Base-by-base conservation (phyloP, 2,888 invertebrate species). In the Seira ritae region DNA sequence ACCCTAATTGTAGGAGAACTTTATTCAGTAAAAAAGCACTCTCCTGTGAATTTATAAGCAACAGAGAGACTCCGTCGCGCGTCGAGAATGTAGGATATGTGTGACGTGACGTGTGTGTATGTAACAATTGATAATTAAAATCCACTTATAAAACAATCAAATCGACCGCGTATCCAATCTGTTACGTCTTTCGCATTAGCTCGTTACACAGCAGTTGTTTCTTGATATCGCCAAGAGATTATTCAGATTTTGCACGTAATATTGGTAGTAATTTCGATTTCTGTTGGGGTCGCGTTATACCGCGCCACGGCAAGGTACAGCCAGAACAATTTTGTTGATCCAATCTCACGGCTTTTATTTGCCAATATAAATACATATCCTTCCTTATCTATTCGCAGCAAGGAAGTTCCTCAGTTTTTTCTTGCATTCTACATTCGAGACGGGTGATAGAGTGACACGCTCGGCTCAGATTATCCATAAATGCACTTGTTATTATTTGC, bases 121-220 rank as follows among this genome's bases (percentile, higher is more conserved):
- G 75, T 75, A 75, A 75, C 75, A 75, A 75, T 75, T 37, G 67
- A 66, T 75, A 75, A 75, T 75, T 75, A 75, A 75, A 75, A 75
- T 75, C 67, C 75, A 75, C 75, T 75, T 75, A 75, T 66, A 66
- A 75, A 67, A 75, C 75, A 75, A 75, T 75, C 75, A 75, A 46
- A 31, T 19, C 50, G 15, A 72, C 42, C 42, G 42, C 42, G 42
- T 42, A 46, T 42, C 60, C n/a, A 70, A 24, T 22, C 23, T 67
- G 23, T 15, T 55, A 37, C 22, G 37, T 71, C 15, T 55, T 17
- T 42, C 37, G 17, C n/a, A 12, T 17, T 19, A 10, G 71, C 46
- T 50, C 42, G 4, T 37, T 20, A 55, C 6, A 42, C 20, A 42
- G 42, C 42, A 42, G 42, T 42, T 42, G 42, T 42, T 42, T 42